phyloP scores from a whole-genome alignment of 2,113 vertebrate species.

The Forbesichthys papilliferus region DNA sequence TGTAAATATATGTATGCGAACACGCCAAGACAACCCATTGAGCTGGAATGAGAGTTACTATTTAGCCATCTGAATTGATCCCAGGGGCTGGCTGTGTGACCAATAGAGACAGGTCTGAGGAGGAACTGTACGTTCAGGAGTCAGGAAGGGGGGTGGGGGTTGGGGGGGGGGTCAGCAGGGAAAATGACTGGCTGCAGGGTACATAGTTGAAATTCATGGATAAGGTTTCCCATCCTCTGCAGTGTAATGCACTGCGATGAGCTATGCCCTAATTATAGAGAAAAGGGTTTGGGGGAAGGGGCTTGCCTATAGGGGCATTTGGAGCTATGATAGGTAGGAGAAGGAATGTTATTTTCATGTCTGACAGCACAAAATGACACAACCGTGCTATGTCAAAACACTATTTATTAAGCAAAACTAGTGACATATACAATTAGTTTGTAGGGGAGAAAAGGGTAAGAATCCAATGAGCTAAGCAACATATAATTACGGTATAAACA shows the following conservation, averaged over 20 bases:
- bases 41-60: slow-evolving; percentile 12
- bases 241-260: slow-evolving; percentile 65
- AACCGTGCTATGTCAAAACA: slow-evolving; percentile 38
- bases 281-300: slow-evolving; percentile 16
- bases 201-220: slow-evolving; percentile 73
- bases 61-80: slow-evolving; percentile 25
- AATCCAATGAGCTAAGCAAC: slow-evolving; percentile 26
- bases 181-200: slow-evolving; percentile 25
- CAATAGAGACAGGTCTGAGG: not conserved
- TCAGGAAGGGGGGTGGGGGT: no score
- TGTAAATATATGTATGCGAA: not conserved
- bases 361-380: slow-evolving; percentile 32
- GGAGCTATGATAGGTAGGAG: slow-evolving; percentile 32
- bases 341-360: slow-evolving; percentile 53
- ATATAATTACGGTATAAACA: slow-evolving; percentile 8
- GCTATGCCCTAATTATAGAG: slow-evolving; percentile 74
- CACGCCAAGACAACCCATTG: not conserved
- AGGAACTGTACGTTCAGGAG: not conserved
- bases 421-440: slow-evolving; percentile 15
- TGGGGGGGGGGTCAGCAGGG: no score
- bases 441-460: slow-evolving; percentile 5
- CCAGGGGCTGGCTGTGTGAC: not conserved
- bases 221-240: slow-evolving; percentile 77
- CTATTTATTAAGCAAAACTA: slow-evolving; percentile 44
- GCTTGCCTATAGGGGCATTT: slow-evolving; percentile 14